Percentiles rank a stretch among this genome's conserved stretches.
These are phyloP conservation scores for Heteropelma amictum DNA, from an alignment of 2,888 invertebrate species.

Conservation along the genomic window DNA sequence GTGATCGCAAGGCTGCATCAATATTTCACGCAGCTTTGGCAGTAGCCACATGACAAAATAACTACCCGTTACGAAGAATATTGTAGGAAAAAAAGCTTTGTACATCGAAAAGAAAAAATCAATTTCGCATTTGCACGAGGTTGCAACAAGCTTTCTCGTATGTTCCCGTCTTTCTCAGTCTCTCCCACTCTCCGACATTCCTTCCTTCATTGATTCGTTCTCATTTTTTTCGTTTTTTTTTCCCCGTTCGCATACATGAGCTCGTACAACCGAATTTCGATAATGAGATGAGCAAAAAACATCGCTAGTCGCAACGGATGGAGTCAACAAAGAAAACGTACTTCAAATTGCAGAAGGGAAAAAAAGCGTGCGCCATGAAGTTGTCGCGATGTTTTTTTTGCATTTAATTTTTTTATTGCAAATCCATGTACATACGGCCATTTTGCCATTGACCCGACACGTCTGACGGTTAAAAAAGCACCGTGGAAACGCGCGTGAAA, in stretches of 20 bases:
- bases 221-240: conserved; percentile 22
- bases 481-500: background rate
- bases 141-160: conserved; percentile 55
- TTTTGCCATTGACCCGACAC: conserved; percentile 73
- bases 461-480: conserved; percentile 60
- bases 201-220: conserved; percentile 51
- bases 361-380: background rate
- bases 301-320: background rate
- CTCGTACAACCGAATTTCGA: conserved; percentile 25
- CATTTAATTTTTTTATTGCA: conserved; percentile 66
- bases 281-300: too few relatives aligned
- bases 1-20: too few relatives aligned
- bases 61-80: too few relatives aligned
- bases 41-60: too few relatives aligned
- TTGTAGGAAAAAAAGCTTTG: background rate
- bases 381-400: conserved; percentile 5
- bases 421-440: conserved; percentile 71
- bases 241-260: conserved; percentile 20
- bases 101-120: conserved; percentile 21
- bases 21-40: too few relatives aligned
- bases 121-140: conserved; percentile 15
- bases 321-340: background rate
- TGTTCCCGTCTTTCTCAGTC: conserved; percentile 6
- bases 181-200: conserved; percentile 16
- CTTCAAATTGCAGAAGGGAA: background rate